A percentile compares a stretch with the other conserved stretches of the same genome.
Evolutionary conservation across 2,113 vertebrate genomes (phyloP).

Genomic region (Taxidea taxus): DNA sequence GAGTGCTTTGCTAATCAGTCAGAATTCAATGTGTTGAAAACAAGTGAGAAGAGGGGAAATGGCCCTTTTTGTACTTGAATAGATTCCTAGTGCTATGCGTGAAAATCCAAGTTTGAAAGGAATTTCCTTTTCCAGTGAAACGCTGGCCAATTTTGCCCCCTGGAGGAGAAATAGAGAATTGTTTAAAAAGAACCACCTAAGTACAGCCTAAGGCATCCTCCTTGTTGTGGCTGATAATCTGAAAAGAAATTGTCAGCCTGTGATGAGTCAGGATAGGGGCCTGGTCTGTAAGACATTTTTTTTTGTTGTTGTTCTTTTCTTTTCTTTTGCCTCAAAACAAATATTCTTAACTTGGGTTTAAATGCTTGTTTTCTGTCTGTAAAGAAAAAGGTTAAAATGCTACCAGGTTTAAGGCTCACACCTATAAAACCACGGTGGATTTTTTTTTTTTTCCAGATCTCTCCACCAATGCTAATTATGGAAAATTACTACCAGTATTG

Average conservation of each 20-base stretch:
- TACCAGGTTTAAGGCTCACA: not conserved
- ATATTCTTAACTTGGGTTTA: not conserved
- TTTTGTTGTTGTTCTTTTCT: not conserved
- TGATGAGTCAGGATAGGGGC: too few species aligned
- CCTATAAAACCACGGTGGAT: not conserved
- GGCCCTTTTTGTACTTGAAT: not conserved
- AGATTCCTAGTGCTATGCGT: not conserved
- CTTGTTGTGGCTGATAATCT: not conserved
- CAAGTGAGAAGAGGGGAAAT: not conserved
- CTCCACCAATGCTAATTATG: not conserved
- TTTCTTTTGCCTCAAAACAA: not conserved
- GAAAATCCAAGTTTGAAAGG: not conserved
- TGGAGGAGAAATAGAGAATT: conserved; percentile 12
- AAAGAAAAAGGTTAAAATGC: not conserved
- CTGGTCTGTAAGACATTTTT: not conserved
- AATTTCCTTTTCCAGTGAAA: not conserved
- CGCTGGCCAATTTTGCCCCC: conserved; percentile 33
- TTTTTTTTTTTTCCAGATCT: not conserved
- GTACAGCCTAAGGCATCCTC: not conserved
- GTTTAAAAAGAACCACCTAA: not conserved
- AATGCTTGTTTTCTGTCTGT: not conserved
- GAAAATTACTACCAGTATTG: not conserved
- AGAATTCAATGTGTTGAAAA: not conserved
- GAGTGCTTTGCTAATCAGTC: not conserved
- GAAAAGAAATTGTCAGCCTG: not conserved